phyloP scores from a whole-genome alignment of 2,113 vertebrate species.

The Anseranas semipalmata region DNA sequence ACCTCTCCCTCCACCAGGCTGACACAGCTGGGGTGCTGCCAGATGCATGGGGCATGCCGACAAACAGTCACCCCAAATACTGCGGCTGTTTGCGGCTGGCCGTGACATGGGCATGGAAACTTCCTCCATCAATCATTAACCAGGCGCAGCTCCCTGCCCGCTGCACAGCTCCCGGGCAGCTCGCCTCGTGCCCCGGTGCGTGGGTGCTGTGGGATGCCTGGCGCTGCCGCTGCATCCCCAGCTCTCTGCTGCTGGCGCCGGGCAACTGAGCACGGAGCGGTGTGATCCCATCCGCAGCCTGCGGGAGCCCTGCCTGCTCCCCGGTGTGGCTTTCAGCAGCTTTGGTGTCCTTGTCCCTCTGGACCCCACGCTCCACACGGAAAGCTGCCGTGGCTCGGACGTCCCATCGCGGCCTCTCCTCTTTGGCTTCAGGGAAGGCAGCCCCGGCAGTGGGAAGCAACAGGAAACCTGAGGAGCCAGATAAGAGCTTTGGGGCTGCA shows the following conservation, averaged over 20 bases:
- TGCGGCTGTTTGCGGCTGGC: too few relatives aligned
- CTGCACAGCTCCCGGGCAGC: accelerated
- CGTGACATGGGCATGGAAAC: accelerated
- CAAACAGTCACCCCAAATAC: background rate
- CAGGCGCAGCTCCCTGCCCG: accelerated
- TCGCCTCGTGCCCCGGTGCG: background rate
- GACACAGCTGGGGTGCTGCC: background rate
- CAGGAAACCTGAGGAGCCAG: slow-evolving; percentile 30
- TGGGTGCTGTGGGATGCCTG: background rate
- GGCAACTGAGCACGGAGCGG: accelerated
- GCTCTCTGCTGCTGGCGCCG: accelerated
- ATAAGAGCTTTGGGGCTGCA: background rate
- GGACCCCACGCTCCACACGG: background rate
- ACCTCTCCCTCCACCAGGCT: background rate
- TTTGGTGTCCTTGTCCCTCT: background rate
- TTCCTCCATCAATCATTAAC: slow-evolving; percentile 5
- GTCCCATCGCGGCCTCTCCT: background rate
- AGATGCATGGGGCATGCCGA: too few relatives aligned
- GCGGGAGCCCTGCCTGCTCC: background rate
- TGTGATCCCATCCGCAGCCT: background rate
- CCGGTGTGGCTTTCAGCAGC: background rate
- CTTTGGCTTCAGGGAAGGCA: background rate
- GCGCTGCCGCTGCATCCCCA: background rate
- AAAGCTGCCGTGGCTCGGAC: background rate
- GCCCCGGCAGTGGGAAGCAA: background rate